Conservation (phyloP, 2,113 vertebrate species). For the Mus musculus region GRCm39 chr4:97547001-97547500, state of each 20-base stretch:
- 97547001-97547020: not conserved
- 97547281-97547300: not conserved
- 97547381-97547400: not conserved
- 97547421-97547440: not conserved
- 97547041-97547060: not conserved
- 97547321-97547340: slow-evolving; percentile 34
- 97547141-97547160: not conserved
- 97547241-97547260: slow-evolving; percentile 31
- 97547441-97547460: slow-evolving; percentile 61
- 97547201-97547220: not conserved
- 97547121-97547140: not conserved
- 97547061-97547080: not conserved
- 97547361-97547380: not conserved
- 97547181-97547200: not conserved
- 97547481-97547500: slow-evolving; percentile 33
- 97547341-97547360: slow-evolving; percentile 23
- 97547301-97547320: slow-evolving; percentile 50
- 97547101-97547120: not conserved
- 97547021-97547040: not conserved
- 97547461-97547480: slow-evolving; percentile 71
- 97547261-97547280: not conserved
- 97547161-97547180: not conserved
- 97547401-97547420: not conserved
- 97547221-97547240: slow-evolving; percentile 64
- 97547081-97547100: not conserved